These are phyloP conservation scores for Rhopalosiphum padi DNA, from an alignment of 1,140 invertebrate species.

Conservation along the genomic window DNA sequence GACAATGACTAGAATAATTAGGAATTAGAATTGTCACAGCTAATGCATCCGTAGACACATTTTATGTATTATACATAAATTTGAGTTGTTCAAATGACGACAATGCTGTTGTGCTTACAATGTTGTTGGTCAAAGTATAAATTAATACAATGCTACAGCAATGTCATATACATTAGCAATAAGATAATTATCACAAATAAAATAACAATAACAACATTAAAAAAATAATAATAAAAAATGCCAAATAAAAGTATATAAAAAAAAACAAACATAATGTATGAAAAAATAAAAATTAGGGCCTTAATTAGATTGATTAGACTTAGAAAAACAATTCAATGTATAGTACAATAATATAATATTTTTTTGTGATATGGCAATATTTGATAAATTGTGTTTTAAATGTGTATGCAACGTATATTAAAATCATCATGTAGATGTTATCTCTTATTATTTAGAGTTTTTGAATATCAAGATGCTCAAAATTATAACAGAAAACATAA, in stretches of 20 bases:
- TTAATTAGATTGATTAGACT: conserved; percentile 10
- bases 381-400: conserved; percentile 54
- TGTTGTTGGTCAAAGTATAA: conserved; percentile 30
- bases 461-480: neutral
- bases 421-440: neutral
- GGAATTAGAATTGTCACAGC: conserved; percentile 55
- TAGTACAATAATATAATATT: conserved; percentile 38
- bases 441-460: neutral
- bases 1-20: conserved; percentile 55
- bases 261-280: conserved; percentile 39
- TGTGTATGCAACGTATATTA: neutral
- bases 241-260: conserved; percentile 9
- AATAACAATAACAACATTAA: conserved; percentile 43
- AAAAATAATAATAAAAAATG: conserved; percentile 51
- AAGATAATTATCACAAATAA: conserved; percentile 49
- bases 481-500: conserved; percentile 17
- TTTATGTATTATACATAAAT: conserved; percentile 49
- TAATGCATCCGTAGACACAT: neutral
- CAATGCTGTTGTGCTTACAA: conserved; percentile 44
- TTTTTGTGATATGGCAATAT: conserved; percentile 55
- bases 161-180: conserved; percentile 19
- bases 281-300: neutral
- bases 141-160: conserved; percentile 41
- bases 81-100: conserved; percentile 40
- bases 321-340: conserved; percentile 47